Conservation (phyloP, 2,888 invertebrate genomes). For the Luperina nickerlii region DNA sequence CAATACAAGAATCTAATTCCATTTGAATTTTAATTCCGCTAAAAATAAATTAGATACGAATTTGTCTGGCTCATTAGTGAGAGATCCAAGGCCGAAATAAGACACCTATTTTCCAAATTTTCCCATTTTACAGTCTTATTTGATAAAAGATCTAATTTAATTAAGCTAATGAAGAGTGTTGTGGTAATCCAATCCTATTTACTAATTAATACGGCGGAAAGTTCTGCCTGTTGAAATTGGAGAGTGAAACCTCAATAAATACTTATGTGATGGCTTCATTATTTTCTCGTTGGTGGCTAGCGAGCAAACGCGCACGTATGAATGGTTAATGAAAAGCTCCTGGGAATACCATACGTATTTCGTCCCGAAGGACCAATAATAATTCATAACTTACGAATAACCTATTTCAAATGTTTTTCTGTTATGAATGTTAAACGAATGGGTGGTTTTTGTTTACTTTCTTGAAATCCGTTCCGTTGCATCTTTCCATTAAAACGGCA, state of each 20-base stretch:
- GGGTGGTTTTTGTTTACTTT: background rate
- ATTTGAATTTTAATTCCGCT: slow-evolving; percentile 72
- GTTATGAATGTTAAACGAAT: no score
- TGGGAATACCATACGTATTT: background rate
- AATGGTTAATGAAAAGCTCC: slow-evolving; percentile 29
- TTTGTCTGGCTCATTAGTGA: slow-evolving; percentile 68
- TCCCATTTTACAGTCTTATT: slow-evolving; percentile 74
- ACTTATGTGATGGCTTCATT: slow-evolving; percentile 41
- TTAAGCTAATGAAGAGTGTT: slow-evolving; percentile 83
- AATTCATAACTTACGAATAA: background rate
- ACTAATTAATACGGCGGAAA: slow-evolving; percentile 79
- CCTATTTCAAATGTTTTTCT: background rate
- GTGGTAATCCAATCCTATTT: slow-evolving; percentile 80
- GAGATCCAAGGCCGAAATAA: slow-evolving; percentile 60
- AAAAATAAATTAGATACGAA: slow-evolving; percentile 75
- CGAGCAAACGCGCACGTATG: slow-evolving; percentile 15
- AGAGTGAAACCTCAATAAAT: slow-evolving; percentile 53
- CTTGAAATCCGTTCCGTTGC: background rate
- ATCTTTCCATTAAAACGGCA: background rate
- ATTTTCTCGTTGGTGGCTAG: slow-evolving; percentile 31
- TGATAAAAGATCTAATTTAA: slow-evolving; percentile 83
- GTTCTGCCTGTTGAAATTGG: slow-evolving; percentile 60
- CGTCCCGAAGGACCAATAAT: background rate
- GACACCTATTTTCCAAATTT: slow-evolving; percentile 75
- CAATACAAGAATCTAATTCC: slow-evolving; percentile 66